These are phyloP conservation scores for Drosophila merina DNA, from an alignment of 2,888 invertebrate species.

Conservation along the genomic window DNA sequence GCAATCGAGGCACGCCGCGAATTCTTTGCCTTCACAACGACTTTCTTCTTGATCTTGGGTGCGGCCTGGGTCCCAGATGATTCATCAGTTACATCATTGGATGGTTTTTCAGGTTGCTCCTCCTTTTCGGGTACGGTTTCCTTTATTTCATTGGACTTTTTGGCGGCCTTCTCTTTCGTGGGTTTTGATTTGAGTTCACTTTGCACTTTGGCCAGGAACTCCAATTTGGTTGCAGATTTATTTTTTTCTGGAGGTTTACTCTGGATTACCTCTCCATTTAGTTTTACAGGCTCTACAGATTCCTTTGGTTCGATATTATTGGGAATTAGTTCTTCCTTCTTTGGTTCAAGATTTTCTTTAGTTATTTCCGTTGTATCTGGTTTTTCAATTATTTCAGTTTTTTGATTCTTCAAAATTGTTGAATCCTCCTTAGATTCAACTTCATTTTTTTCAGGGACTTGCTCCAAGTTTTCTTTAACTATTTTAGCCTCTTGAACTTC, in stretches of 20 bases:
- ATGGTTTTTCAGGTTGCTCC: background rate
- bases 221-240: conserved; percentile 42
- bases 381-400: background rate
- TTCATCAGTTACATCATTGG: conserved; percentile 16
- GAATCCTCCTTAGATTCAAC: background rate
- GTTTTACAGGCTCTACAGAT: conserved; percentile 3
- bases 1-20: conserved; percentile 81
- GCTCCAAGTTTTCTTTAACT: background rate
- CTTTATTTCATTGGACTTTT: conserved; percentile 1
- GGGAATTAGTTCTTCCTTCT: background rate
- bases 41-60: conserved; percentile 63
- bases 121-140: conserved; percentile 3
- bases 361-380: background rate
- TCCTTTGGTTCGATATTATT: background rate
- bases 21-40: conserved; percentile 55
- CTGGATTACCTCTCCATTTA: conserved; percentile 25
- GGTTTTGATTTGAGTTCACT: conserved; percentile 58
- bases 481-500: background rate
- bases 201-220: conserved; percentile 59
- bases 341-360: background rate
- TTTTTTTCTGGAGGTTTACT: conserved; percentile 22
- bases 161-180: conserved; percentile 2
- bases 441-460: background rate
- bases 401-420: background rate
- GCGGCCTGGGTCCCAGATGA: conserved; percentile 24